These are phyloP conservation scores for Drosophila sturtevanti DNA, from an alignment of 1,140 invertebrate genomes.

Conservation along the genomic window DNA sequence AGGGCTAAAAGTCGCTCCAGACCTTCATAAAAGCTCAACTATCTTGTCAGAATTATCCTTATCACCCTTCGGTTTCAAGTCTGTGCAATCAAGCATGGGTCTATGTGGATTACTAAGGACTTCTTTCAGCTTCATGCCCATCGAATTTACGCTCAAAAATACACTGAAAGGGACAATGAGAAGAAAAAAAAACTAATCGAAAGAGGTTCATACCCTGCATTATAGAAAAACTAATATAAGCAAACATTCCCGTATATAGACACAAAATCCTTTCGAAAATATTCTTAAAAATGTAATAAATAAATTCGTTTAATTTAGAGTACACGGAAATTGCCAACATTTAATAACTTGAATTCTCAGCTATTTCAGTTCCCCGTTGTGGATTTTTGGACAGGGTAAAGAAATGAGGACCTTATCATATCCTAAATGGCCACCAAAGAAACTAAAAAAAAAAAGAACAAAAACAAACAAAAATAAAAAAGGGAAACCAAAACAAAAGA, in stretches of 20 bases:
- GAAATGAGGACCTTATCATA: not conserved
- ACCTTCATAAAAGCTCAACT: slow-evolving; percentile 9
- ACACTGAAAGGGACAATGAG: no score
- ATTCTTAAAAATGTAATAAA: no score
- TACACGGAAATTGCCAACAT: no score
- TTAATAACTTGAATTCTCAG: not conserved
- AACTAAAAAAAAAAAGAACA: slow-evolving; percentile 6
- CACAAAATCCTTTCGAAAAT: no score
- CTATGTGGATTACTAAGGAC: slow-evolving; percentile 60
- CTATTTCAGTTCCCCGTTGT: no score
- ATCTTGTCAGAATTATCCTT: slow-evolving; percentile 4
- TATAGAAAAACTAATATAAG: no score
- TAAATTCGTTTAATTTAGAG: no score
- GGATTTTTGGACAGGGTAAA: not conserved
- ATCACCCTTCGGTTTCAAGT: slow-evolving; percentile 14
- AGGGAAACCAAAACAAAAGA: slow-evolving; percentile 22
- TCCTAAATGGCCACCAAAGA: not conserved
- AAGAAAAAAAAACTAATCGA: no score
- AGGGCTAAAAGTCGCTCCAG: slow-evolving; percentile 2
- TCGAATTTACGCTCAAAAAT: slow-evolving; percentile 43
- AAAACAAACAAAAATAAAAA: slow-evolving; percentile 7
- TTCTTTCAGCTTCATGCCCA: slow-evolving; percentile 62
- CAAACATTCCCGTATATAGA: no score
- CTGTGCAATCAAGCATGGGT: slow-evolving; percentile 67
- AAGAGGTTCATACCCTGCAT: not conserved